These are phyloP conservation scores for Rhagologus leucostigma DNA, from an alignment of 2,113 vertebrate genomes.

Conservation along the genomic window DNA sequence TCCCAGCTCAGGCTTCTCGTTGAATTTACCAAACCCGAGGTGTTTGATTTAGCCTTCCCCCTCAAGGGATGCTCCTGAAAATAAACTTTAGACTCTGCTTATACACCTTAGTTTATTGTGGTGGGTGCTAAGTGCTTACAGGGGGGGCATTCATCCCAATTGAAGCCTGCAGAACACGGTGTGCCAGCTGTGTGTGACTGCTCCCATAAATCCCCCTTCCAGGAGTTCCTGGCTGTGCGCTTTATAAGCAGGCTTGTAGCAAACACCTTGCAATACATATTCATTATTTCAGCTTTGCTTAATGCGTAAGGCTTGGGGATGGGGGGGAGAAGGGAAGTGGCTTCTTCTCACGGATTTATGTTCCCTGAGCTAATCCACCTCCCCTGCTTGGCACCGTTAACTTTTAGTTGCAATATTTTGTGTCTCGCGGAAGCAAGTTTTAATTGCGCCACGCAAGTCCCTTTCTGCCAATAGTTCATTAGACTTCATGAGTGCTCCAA, in stretches of 20 bases:
- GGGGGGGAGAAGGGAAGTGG: background rate
- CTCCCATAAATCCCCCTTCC: constrained; percentile 15
- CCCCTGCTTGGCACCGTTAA: constrained; percentile 1
- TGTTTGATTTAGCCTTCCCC: background rate
- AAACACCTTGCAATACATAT: constrained; percentile 52
- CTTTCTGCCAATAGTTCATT: constrained; percentile 47
- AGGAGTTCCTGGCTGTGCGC: constrained; percentile 5
- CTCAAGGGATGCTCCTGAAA: background rate
- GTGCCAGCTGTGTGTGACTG: constrained; percentile 29
- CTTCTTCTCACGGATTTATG: constrained; percentile 21
- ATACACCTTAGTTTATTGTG: background rate
- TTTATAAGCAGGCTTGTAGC: background rate
- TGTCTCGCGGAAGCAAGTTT: background rate
- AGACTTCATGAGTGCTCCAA: background rate
- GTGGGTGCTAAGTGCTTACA: background rate
- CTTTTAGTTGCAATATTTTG: constrained; percentile 2
- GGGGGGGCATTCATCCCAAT: background rate
- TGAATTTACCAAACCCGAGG: background rate
- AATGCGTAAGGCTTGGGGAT: background rate
- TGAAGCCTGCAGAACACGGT: background rate
- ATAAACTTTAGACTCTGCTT: background rate
- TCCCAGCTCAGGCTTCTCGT: background rate
- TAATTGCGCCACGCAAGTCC: constrained; percentile 6
- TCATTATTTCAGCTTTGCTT: constrained; percentile 23
- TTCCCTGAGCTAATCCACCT: constrained; percentile 41